Percentiles rank a stretch among this genome's conserved stretches.
These are phyloP conservation scores for Columbina picui DNA, from an alignment of 2,113 vertebrate species.

Conservation along the genomic window DNA sequence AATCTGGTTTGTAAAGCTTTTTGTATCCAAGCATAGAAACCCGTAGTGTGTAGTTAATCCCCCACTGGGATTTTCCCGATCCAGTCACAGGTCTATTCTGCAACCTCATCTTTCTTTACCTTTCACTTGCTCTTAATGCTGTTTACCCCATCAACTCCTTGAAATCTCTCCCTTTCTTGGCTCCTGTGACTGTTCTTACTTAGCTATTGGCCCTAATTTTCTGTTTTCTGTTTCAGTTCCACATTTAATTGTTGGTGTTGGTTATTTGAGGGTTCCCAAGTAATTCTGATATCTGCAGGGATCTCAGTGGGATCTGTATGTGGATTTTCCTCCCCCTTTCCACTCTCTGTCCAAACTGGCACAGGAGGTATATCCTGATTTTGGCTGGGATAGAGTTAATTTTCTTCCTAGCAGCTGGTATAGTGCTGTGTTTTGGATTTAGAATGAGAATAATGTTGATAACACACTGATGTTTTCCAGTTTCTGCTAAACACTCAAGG, in stretches of 20 bases:
- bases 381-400: too few species aligned
- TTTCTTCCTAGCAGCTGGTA: too few species aligned
- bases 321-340: background rate
- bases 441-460: too few species aligned
- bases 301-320: background rate
- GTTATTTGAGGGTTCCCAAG: background rate
- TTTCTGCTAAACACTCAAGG: too few species aligned
- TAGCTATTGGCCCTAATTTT: background rate
- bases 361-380: too few species aligned
- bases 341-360: background rate
- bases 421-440: too few species aligned
- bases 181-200: background rate
- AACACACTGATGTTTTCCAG: too few species aligned
- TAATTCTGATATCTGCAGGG: background rate
- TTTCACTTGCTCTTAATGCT: background rate
- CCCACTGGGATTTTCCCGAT: conserved; percentile 11
- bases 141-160: background rate
- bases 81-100: background rate
- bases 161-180: background rate
- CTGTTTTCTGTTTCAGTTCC: background rate
- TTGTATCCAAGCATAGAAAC: conserved; percentile 55
- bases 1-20: conserved; percentile 60
- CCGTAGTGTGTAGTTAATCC: conserved; percentile 1
- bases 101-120: conserved; percentile 23
- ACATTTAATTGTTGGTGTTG: background rate